Percentiles rank a stretch among this genome's conserved stretches.
These are phyloP conservation scores for Pelobates fuscus DNA, from an alignment of 2,113 vertebrate genomes.

Conservation along the genomic window DNA sequence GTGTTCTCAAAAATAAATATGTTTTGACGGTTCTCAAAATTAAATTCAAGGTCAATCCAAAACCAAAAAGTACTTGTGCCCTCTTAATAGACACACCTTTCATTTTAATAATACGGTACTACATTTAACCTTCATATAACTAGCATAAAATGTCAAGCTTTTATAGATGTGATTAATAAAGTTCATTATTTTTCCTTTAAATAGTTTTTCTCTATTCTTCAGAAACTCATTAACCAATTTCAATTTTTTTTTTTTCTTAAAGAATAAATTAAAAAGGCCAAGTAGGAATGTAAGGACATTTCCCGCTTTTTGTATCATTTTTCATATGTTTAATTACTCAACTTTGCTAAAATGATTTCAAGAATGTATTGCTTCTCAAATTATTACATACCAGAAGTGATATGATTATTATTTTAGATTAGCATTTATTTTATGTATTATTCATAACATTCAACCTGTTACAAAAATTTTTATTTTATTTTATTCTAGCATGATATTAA, in stretches of 20 bases:
- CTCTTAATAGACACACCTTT: neutral
- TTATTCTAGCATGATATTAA: neutral
- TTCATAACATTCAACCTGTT: conserved; percentile 31
- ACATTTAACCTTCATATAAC: conserved; percentile 22
- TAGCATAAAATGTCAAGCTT: conserved; percentile 38
- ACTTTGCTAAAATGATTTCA: conserved; percentile 36
- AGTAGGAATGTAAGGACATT: conserved; percentile 1
- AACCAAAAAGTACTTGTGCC: neutral
- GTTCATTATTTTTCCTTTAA: conserved; percentile 49
- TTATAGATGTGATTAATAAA: conserved; percentile 43
- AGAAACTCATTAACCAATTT: conserved; percentile 38
- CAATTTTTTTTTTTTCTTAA: conserved; percentile 43
- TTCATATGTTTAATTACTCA: conserved; percentile 38
- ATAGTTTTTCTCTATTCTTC: conserved; percentile 36
- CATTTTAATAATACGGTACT: neutral
- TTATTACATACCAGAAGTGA: conserved; percentile 42
- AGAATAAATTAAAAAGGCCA: conserved; percentile 23
- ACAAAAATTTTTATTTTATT: conserved; percentile 8
- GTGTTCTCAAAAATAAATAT: too few relatives aligned
- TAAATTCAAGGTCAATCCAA: neutral
- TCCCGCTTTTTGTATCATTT: conserved; percentile 32
- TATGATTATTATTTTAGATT: conserved; percentile 37
- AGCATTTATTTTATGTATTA: conserved; percentile 42
- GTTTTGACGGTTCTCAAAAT: too few relatives aligned
- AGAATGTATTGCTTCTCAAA: conserved; percentile 30